Conservation (phyloP, 2,888 invertebrate genomes). For the Dendrolimus pini region DNA sequence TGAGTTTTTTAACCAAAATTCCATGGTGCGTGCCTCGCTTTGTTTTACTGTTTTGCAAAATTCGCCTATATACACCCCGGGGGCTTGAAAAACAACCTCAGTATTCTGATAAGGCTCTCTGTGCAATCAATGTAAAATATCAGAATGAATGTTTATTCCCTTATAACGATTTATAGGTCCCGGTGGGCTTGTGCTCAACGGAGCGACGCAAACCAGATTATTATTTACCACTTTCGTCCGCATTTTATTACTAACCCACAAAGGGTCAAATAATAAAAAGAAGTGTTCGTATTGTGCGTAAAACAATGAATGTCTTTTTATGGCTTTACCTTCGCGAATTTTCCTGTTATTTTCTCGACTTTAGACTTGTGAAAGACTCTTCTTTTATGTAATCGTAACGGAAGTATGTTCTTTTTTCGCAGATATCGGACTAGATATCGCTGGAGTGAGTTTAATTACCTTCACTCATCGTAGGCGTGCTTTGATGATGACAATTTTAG, state of each 20-base stretch:
- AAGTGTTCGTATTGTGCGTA: slow-evolving; percentile 31
- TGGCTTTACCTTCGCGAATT: slow-evolving; percentile 23
- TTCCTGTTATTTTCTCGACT: slow-evolving; percentile 11
- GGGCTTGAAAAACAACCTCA: slow-evolving; percentile 18
- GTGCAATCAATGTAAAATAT: slow-evolving; percentile 34
- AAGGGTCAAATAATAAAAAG: slow-evolving; percentile 43
- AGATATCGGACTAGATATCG: too few species aligned
- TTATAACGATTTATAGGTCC: slow-evolving; percentile 33
- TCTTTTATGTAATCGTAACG: too few species aligned
- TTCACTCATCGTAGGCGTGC: too few species aligned
- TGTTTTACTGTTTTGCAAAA: slow-evolving; percentile 20
- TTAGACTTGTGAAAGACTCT: too few species aligned
- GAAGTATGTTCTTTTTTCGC: too few species aligned
- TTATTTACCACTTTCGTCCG: slow-evolving; percentile 44
- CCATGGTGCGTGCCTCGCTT: slow-evolving; percentile 10
- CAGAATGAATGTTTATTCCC: slow-evolving; percentile 28
- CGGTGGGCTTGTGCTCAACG: slow-evolving; percentile 24
- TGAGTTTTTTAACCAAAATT: too few species aligned
- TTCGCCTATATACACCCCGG: slow-evolving; percentile 13
- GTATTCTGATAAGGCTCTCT: slow-evolving; percentile 21
- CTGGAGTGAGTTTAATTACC: too few species aligned
- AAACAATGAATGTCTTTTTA: slow-evolving; percentile 39
- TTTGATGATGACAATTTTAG: too few species aligned
- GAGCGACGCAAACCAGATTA: slow-evolving; percentile 35
- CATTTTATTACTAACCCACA: slow-evolving; percentile 36